Evolutionary conservation across 2,888 invertebrate genomes (phyloP).

Genomic region (Penaeus monodon): DNA sequence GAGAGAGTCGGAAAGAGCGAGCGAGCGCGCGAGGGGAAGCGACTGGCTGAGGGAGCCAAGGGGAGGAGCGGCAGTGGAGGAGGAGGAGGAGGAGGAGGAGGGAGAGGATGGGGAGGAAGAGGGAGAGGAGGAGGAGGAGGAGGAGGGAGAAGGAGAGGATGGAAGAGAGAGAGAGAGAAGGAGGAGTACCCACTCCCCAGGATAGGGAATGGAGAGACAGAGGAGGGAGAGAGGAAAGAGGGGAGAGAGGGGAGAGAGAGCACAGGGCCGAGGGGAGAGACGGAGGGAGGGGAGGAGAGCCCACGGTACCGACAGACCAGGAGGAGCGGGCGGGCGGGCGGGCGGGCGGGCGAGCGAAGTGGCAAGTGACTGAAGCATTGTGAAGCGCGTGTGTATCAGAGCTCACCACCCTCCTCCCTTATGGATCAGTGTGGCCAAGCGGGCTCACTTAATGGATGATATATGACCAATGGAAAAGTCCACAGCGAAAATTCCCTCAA

Average conservation of each 20-base stretch:
- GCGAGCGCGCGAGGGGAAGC: neutral
- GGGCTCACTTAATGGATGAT: constrained; percentile 63
- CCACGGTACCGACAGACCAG: neutral
- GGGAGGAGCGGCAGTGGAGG: neutral
- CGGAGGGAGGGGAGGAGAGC: neutral
- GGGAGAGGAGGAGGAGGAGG: neutral
- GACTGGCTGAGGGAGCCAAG: neutral
- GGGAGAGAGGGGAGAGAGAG: too few relatives aligned
- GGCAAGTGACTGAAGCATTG: constrained; percentile 48
- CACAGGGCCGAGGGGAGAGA: too few relatives aligned
- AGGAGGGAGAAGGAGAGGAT: neutral
- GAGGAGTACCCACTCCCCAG: too few relatives aligned
- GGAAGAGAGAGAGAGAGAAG: neutral
- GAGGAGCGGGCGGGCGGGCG: neutral
- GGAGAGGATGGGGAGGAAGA: neutral
- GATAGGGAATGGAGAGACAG: too few relatives aligned
- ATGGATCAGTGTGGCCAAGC: constrained; percentile 62
- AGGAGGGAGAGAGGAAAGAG: too few relatives aligned
- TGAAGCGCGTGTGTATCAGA: constrained; percentile 38
- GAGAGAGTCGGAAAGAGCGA: neutral
- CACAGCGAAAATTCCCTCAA: constrained; percentile 57
- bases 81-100: neutral
- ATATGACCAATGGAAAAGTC: constrained; percentile 62
- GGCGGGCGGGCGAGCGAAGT: constrained; percentile 1
- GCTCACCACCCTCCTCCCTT: constrained; percentile 46